Percentiles rank a stretch among this genome's conserved stretches.
These are phyloP conservation scores for Apeltes quadracus DNA, from an alignment of 2,113 vertebrate species.

Conservation along the genomic window DNA sequence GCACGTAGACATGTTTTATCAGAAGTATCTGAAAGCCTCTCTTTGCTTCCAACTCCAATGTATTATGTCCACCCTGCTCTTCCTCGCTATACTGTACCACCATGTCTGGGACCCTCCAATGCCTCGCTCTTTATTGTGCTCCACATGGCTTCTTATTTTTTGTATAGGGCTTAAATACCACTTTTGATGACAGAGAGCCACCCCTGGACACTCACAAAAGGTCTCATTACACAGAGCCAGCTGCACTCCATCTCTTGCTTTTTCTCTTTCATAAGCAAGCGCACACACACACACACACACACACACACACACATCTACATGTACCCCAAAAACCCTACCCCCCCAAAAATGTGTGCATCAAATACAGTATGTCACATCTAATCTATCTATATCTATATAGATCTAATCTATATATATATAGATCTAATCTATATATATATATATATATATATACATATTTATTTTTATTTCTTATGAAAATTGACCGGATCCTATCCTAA, in stretches of 20 bases:
- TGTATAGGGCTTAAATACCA: conserved; percentile 67
- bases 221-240: conserved; percentile 74
- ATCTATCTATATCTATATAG: no score
- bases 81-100: background rate
- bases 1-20: conserved; percentile 1
- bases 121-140: conserved; percentile 24
- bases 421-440: no score
- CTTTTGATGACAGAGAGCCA: conserved; percentile 70
- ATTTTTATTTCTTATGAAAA: no score
- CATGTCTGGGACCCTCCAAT: background rate
- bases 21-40: background rate
- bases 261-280: background rate
- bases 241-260: conserved; percentile 43
- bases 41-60: background rate
- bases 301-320: background rate
- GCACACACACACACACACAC: background rate
- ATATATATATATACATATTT: no score
- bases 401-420: no score
- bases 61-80: background rate
- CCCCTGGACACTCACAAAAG: conserved; percentile 57
- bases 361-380: background rate
- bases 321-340: background rate
- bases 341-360: background rate
- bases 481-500: no score
- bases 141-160: conserved; percentile 41